phyloP scores from a whole-genome alignment of 2,797 vertebrate genomes.

The Petrocephalus schoutedeni region DNA sequence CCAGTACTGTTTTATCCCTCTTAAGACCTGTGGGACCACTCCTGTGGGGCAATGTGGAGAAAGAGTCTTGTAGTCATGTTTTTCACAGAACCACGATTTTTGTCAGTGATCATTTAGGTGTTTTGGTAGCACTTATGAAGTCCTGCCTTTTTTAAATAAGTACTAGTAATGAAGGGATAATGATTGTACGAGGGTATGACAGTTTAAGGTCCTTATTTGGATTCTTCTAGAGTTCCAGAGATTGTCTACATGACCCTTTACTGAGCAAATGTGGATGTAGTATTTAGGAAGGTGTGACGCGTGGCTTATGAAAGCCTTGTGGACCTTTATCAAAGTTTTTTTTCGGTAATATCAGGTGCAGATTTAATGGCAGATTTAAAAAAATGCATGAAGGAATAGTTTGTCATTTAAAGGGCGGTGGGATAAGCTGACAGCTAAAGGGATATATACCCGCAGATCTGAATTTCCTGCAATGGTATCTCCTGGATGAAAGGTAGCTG shows the following conservation, averaged over 20 bases:
- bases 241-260: neutral
- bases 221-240: neutral
- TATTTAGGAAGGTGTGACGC: neutral
- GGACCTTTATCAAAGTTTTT: neutral
- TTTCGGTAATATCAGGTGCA: neutral
- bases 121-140: neutral
- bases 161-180: neutral
- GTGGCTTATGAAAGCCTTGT: neutral
- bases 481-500: neutral
- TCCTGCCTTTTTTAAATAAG: neutral
- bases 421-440: neutral
- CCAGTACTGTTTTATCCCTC: slow-evolving; percentile 38
- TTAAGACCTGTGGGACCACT: slow-evolving; percentile 36
- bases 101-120: neutral
- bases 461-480: neutral
- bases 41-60: slow-evolving; percentile 19
- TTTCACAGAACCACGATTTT: neutral
- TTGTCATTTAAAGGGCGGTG: neutral
- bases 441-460: neutral
- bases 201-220: neutral
- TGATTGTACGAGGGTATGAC: neutral
- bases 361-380: slow-evolving; percentile 1
- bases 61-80: slow-evolving; percentile 38
- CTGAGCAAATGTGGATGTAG: neutral
- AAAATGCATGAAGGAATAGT: slow-evolving; percentile 1